phyloP scores from a whole-genome alignment of 2,113 vertebrate genomes.

The Gallinago media region DNA sequence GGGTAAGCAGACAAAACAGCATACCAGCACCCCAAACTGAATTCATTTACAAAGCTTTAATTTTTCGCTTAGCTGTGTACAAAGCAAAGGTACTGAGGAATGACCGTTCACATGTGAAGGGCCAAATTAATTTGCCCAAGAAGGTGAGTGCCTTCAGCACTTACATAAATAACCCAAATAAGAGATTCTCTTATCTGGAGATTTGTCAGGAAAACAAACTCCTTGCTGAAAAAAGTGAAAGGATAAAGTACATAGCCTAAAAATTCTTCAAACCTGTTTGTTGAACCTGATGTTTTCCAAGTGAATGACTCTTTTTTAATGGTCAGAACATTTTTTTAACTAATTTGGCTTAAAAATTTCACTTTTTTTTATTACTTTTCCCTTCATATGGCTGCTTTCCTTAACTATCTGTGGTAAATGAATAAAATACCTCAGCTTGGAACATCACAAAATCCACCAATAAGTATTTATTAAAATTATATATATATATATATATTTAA shows the following conservation, averaged over 20 bases:
- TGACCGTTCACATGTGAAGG: background rate
- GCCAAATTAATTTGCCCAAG: slow-evolving; percentile 6
- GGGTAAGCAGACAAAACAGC: background rate
- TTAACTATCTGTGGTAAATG: background rate
- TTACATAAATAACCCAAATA: background rate
- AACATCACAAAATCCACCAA: background rate
- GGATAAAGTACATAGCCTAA: background rate
- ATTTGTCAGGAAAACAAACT: background rate
- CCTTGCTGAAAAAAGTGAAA: background rate
- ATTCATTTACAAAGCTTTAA: slow-evolving; percentile 40
- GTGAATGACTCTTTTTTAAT: background rate
- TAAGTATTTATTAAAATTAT: background rate
- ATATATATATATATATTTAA: background rate
- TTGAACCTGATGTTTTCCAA: background rate
- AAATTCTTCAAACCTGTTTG: background rate
- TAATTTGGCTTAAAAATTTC: background rate
- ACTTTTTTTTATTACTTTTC: background rate
- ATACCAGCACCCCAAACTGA: slow-evolving; percentile 2
- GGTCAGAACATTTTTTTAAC: background rate
- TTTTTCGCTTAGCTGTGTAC: slow-evolving; percentile 54
- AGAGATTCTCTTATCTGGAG: background rate
- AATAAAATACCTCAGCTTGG: background rate
- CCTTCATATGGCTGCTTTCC: background rate
- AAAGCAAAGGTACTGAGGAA: slow-evolving; percentile 18
- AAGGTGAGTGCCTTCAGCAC: background rate